These are phyloP conservation scores for Pristionchus japonicus DNA, from an alignment of 2,888 invertebrate genomes.

Conservation along the genomic window DNA sequence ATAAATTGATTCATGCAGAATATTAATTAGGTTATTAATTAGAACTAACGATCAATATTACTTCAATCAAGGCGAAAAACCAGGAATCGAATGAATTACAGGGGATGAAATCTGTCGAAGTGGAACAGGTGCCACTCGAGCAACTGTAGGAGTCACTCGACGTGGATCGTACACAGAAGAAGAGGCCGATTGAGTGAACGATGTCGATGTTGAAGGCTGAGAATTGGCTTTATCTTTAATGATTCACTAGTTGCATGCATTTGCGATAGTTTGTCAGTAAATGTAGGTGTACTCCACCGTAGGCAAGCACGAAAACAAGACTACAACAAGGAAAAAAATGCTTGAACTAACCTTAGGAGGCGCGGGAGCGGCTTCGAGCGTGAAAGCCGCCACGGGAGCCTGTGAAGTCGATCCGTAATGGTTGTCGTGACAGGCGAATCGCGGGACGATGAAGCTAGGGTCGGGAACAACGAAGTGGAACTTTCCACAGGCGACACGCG, in stretches of 20 bases:
- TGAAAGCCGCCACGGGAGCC: neutral
- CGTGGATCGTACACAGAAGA: conserved; percentile 39
- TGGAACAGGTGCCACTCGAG: neutral
- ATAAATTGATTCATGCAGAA: too few species aligned
- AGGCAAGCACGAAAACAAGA: too few species aligned
- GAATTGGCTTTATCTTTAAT: too few species aligned
- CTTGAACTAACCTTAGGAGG: neutral
- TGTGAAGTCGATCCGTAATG: conserved; percentile 3
- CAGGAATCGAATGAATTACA: too few species aligned
- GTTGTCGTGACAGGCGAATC: conserved; percentile 29
- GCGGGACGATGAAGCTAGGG: conserved; percentile 48
- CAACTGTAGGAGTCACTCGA: neutral
- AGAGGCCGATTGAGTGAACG: neutral
- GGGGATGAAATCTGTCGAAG: neutral
- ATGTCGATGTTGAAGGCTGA: neutral
- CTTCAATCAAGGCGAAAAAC: too few species aligned
- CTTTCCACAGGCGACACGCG: conserved; percentile 39
- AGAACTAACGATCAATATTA: too few species aligned
- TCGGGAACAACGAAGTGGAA: conserved; percentile 52
- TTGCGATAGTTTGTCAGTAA: too few species aligned
- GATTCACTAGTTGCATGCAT: too few species aligned
- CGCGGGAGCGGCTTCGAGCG: conserved; percentile 6
- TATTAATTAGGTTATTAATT: too few species aligned
- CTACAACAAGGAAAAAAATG: too few species aligned
- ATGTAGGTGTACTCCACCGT: too few species aligned